phyloP scores from a whole-genome alignment of 2,888 invertebrate genomes.

The Diadegma fenestrale region DNA sequence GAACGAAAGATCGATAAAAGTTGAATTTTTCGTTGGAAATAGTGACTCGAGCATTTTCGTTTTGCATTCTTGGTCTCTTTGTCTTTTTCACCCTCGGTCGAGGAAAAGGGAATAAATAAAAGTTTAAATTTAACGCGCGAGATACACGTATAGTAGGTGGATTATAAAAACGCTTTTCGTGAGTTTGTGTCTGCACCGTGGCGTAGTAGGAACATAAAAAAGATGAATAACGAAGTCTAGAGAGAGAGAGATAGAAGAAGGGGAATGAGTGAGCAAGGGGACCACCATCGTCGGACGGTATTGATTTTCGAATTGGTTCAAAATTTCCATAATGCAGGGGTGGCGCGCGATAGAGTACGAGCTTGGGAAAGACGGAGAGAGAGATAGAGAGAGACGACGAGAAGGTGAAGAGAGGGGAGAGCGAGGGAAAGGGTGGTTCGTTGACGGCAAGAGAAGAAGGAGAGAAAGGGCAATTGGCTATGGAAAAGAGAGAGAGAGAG shows the following conservation, averaged over 20 bases:
- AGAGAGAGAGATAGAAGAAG: slow-evolving; percentile 40
- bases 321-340: slow-evolving; percentile 84
- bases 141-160: slow-evolving; percentile 38
- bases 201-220: slow-evolving; percentile 35
- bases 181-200: slow-evolving; percentile 41
- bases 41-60: slow-evolving; percentile 32
- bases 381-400: slow-evolving; percentile 43
- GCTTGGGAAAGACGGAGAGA: slow-evolving; percentile 44
- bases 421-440: slow-evolving; percentile 45
- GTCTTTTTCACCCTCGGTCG: not conserved
- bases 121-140: slow-evolving; percentile 45
- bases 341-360: slow-evolving; percentile 52
- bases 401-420: slow-evolving; percentile 40
- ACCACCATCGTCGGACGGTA: slow-evolving; percentile 76
- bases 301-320: slow-evolving; percentile 85
- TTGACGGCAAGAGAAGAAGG: slow-evolving; percentile 38
- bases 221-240: slow-evolving; percentile 61
- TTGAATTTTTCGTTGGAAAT: slow-evolving; percentile 4
- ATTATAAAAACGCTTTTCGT: slow-evolving; percentile 48
- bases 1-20: not conserved
- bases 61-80: not conserved
- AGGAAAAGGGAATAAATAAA: slow-evolving; percentile 28
- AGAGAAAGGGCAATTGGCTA: slow-evolving; percentile 18
- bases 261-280: slow-evolving; percentile 53
- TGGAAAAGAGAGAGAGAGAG: slow-evolving; percentile 20